phyloP scores from a whole-genome alignment of 2,797 vertebrate species.

The Cheirogaleus major region DNA sequence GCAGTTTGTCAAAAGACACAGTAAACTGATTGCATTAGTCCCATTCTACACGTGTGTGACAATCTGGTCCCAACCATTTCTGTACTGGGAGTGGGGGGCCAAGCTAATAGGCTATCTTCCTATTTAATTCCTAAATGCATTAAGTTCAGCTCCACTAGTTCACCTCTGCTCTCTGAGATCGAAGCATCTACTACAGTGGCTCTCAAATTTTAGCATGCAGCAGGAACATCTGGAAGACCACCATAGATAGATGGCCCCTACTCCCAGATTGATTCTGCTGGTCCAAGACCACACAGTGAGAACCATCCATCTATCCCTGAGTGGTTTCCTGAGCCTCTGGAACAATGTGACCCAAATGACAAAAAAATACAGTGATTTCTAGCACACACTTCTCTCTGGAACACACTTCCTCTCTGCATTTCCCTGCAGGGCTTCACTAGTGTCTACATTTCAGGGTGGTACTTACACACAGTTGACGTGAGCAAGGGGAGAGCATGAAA shows the following conservation, averaged over 20 bases:
- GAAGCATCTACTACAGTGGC: no score
- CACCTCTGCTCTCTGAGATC: neutral
- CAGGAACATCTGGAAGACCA: neutral
- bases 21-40: neutral
- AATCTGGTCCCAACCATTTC: neutral
- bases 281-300: neutral
- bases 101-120: neutral
- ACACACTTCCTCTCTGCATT: neutral
- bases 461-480: neutral
- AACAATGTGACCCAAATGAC: no score
- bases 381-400: neutral
- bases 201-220: neutral
- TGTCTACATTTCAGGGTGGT: neutral
- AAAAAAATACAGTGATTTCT: neutral
- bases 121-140: neutral
- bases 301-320: neutral
- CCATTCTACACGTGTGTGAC: neutral
- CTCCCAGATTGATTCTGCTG: neutral
- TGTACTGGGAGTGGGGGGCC: neutral
- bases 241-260: neutral
- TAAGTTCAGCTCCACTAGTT: neutral
- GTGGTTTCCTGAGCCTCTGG: neutral
- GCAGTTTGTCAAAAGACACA: neutral
- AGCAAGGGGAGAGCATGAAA: neutral
- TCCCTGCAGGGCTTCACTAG: neutral